These are phyloP conservation scores for Diorhabda elongata DNA, from an alignment of 1,140 invertebrate genomes.

Conservation along the genomic window DNA sequence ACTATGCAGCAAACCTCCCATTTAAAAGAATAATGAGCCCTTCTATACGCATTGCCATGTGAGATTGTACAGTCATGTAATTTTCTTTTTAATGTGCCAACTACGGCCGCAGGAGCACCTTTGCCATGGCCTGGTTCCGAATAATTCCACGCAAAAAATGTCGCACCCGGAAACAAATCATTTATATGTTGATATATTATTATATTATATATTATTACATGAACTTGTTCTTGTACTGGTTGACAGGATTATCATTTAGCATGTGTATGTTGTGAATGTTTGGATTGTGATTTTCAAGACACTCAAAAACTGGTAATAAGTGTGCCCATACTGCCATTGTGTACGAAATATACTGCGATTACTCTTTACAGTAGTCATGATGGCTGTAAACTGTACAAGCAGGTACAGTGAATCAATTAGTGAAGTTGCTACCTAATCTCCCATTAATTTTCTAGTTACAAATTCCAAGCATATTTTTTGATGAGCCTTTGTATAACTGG, in stretches of 20 bases:
- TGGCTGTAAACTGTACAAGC: too few species aligned
- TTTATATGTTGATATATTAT: background rate
- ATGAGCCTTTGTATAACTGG: too few species aligned
- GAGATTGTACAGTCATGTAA: conserved; percentile 6
- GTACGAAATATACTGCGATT: too few species aligned
- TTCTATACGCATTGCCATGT: background rate
- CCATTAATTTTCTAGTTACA: too few species aligned
- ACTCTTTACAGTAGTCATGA: too few species aligned
- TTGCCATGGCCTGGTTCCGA: conserved; percentile 29
- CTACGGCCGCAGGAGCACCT: conserved; percentile 51
- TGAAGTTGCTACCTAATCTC: too few species aligned
- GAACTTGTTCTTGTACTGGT: conserved; percentile 13
- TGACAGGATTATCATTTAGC: conserved; percentile 7
- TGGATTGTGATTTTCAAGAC: background rate
- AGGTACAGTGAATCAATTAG: too few species aligned
- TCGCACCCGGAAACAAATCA: background rate
- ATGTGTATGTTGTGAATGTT: conserved; percentile 5
- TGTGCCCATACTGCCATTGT: too few species aligned
- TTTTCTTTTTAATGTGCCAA: conserved; percentile 44
- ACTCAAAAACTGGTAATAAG: conserved; percentile 1
- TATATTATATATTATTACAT: too few species aligned
- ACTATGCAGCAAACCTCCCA: too few species aligned
- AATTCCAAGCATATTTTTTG: too few species aligned
- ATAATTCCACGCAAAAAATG: conserved; percentile 24
- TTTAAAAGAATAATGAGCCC: too few species aligned